Percentiles rank a stretch among this genome's conserved stretches.
phyloP scores from a whole-genome alignment of 2,797 vertebrate species.

The Anguilla obscura region DNA sequence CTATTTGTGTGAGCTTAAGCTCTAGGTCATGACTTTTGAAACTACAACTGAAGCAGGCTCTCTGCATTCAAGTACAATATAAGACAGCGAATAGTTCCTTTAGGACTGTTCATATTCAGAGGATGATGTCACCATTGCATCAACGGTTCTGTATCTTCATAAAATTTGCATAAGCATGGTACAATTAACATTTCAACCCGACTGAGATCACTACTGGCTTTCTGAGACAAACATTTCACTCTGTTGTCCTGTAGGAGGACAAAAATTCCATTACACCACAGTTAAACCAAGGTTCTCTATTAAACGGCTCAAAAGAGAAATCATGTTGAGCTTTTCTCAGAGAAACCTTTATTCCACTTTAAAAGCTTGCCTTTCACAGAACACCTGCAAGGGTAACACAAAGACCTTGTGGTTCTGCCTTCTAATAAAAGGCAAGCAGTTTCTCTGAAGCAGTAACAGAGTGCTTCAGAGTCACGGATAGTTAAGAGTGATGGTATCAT shows the following conservation, averaged over 20 bases:
- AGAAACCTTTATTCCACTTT: conserved; percentile 27
- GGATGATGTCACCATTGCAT: neutral
- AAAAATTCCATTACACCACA: conserved; percentile 14
- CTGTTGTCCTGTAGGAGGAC: neutral
- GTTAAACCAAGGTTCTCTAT: conserved; percentile 15
- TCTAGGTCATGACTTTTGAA: neutral
- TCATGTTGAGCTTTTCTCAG: conserved; percentile 16
- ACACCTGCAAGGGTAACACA: conserved; percentile 31
- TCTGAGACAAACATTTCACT: neutral
- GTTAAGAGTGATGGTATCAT: conserved; percentile 15
- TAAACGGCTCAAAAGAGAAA: conserved; percentile 17
- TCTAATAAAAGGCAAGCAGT: conserved; percentile 19
- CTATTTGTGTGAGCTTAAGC: neutral
- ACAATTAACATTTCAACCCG: neutral
- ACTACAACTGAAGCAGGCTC: neutral
- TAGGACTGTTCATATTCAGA: neutral
- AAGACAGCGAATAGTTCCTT: neutral
- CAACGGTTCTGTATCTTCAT: neutral
- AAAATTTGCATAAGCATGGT: neutral
- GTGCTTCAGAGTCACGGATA: neutral
- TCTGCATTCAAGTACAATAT: neutral
- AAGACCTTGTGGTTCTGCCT: conserved; percentile 11
- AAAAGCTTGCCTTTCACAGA: conserved; percentile 29
- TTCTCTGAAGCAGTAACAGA: neutral
- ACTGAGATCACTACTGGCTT: neutral